Conservation (phyloP, 2,888 invertebrate species). For the Deroplatys truncata region DNA sequence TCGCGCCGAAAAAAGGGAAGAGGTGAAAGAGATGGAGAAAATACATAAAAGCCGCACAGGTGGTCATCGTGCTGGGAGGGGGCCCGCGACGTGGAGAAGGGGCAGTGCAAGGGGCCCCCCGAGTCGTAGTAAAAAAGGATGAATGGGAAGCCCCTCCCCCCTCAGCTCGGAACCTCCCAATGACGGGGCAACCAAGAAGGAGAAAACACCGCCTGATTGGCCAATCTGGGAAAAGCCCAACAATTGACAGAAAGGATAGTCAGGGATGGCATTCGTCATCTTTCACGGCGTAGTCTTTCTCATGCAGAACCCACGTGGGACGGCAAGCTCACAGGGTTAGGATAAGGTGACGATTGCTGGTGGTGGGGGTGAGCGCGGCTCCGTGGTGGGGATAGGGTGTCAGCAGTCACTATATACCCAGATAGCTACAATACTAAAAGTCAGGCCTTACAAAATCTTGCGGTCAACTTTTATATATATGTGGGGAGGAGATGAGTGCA, state of each 20-base stretch:
- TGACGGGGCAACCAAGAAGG: constrained; percentile 7
- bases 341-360: neutral
- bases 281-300: neutral
- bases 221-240: constrained; percentile 20
- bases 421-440: neutral
- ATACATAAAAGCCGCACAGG: constrained; percentile 1
- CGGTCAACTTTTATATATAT: constrained; percentile 9
- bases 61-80: constrained; percentile 11
- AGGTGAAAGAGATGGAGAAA: neutral
- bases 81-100: neutral
- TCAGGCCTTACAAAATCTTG: neutral
- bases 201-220: constrained; percentile 17
- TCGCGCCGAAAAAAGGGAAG: neutral
- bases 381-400: neutral
- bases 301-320: neutral
- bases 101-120: neutral
- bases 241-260: neutral
- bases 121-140: constrained; percentile 25
- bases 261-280: constrained; percentile 1
- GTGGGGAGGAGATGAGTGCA: neutral
- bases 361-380: neutral
- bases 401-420: neutral
- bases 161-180: constrained; percentile 12
- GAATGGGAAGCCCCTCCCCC: constrained; percentile 28
- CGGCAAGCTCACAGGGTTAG: neutral